Percentiles rank a stretch among this genome's conserved stretches.
Conservation (phyloP, 2,113 vertebrate genomes). For the Phainopepla nitens region DNA sequence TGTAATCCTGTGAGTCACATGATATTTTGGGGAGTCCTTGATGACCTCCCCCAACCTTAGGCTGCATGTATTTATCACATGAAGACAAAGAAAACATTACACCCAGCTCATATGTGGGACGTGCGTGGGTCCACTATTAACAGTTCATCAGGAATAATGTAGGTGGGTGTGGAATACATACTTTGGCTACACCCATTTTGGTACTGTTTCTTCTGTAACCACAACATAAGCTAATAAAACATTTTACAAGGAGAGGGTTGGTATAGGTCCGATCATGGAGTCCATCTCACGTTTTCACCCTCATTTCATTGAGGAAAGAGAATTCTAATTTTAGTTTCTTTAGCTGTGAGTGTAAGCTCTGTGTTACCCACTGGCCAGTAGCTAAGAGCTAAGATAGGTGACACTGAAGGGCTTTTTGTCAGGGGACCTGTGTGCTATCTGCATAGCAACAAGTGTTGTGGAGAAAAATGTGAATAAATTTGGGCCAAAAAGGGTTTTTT, state of each 20-base stretch:
- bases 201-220: background rate
- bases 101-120: background rate
- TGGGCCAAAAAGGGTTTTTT: fast-evolving
- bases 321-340: background rate
- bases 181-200: background rate
- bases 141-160: too few species aligned
- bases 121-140: background rate
- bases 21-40: background rate
- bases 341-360: background rate
- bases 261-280: background rate
- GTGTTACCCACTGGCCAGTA: background rate
- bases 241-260: background rate
- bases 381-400: background rate
- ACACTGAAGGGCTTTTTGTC: background rate
- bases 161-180: too few species aligned
- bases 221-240: background rate
- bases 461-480: background rate
- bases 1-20: background rate
- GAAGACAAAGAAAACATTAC: background rate
- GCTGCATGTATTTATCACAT: background rate
- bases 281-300: background rate
- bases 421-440: background rate
- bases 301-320: background rate
- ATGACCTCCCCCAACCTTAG: too few species aligned
- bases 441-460: background rate